Evolutionary conservation across 2,113 vertebrate genomes (phyloP).

Genomic region (Notarius quadriscutis): DNA sequence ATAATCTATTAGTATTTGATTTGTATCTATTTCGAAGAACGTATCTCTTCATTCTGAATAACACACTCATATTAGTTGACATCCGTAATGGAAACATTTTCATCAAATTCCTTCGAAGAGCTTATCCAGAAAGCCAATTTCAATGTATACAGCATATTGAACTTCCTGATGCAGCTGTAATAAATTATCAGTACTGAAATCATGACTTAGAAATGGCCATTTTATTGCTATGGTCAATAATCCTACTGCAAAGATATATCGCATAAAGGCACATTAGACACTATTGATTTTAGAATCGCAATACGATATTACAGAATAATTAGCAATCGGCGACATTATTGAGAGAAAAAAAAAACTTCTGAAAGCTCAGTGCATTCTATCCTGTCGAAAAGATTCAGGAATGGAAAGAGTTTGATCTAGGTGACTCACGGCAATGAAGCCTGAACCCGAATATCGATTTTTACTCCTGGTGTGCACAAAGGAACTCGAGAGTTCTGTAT

Average conservation of each 20-base stretch:
- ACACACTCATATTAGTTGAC: neutral
- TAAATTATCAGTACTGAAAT: neutral
- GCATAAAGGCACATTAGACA: conserved; percentile 3
- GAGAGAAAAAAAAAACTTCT: neutral
- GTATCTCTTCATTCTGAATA: neutral
- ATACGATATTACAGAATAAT: neutral
- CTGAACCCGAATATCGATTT: conserved; percentile 38
- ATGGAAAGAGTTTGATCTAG: conserved; percentile 11
- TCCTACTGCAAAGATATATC: neutral
- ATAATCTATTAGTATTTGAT: neutral
- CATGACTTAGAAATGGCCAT: neutral
- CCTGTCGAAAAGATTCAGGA: neutral
- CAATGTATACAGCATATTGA: neutral
- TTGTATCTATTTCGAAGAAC: neutral
- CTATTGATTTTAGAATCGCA: neutral
- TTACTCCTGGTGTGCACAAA: conserved; percentile 5
- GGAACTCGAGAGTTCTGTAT: neutral
- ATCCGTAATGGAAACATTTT: neutral
- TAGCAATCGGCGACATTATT: neutral
- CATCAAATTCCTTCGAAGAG: neutral
- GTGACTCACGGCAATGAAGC: conserved; percentile 1
- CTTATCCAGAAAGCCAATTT: neutral
- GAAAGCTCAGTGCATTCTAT: neutral
- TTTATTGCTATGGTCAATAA: neutral
- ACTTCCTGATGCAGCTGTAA: neutral